These are phyloP conservation scores for Gadopsis marmoratus DNA, from an alignment of 2,797 vertebrate genomes.

Conservation along the genomic window DNA sequence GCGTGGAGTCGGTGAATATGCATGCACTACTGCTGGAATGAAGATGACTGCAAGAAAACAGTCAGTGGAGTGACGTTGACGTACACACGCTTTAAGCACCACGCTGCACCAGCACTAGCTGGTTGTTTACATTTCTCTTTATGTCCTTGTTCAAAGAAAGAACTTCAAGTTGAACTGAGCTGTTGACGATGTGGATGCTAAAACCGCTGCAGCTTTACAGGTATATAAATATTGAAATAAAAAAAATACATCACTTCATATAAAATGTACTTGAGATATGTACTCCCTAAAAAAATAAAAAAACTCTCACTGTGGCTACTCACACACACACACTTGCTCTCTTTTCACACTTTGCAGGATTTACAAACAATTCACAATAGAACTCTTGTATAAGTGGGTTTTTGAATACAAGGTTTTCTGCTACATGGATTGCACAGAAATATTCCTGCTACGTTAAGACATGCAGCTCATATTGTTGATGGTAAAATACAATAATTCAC, in stretches of 20 bases:
- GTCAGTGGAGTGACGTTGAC: background rate
- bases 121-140: background rate
- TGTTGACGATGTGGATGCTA: background rate
- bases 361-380: conserved; percentile 5
- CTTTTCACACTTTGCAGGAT: conserved; percentile 1
- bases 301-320: background rate
- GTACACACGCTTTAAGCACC: background rate
- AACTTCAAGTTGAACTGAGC: background rate
- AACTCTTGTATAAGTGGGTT: background rate
- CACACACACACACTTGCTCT: background rate
- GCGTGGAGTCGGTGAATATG: background rate
- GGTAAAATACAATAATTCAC: background rate
- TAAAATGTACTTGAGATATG: background rate
- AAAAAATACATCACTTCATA: background rate
- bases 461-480: background rate
- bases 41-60: background rate
- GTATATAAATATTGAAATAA: background rate
- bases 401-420: background rate
- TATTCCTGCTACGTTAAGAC: background rate
- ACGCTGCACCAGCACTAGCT: background rate
- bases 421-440: background rate
- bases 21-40: background rate
- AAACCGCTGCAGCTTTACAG: background rate
- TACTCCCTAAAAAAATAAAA: no score
- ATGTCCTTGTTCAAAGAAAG: background rate